Base-by-base conservation (phyloP, 2,113 vertebrate species). In the Tautogolabrus adspersus region DNA sequence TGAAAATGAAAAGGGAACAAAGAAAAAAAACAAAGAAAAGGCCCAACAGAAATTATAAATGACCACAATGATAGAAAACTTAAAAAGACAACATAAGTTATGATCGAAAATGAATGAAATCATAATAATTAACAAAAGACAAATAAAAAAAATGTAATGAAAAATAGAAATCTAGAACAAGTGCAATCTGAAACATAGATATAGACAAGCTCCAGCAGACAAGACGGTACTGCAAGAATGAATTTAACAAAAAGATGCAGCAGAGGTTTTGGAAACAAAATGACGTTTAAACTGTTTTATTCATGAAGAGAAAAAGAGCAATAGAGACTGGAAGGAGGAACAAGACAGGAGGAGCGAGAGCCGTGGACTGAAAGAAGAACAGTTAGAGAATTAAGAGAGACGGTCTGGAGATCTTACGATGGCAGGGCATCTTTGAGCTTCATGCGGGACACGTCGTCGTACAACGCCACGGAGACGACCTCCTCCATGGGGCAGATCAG, bases 401-500 rank as follows among this genome's bases (percentile, higher is more conserved):
- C 0, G 21, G 18, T 38, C 1, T 0, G 21, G 13, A 11, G 58
- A 3, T 55, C 98, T 99, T 98, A 99, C 98, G 98, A 99, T 72
- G 98, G 98, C 82, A 98, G 91, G 1, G 97, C 96, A 11, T 99
- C 98, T 89, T 98, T 98, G 80, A 99, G 96, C 93, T 98, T 96
- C 98, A 99, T 99, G 81, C 97, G 97, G 0, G 98, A 99, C 86
- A 99, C 96, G 75, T 99, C 98, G 0, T 96, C 96, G 72, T 99
- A 99, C 70, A 99, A 95, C 0, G 98, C 97, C 56, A 99, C 95
- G 0, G 97, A 99, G 30, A 99, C 94, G 1, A 99, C 96, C 90
- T 99, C 98, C 81, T 97, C 96, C 97, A 99, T 97, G 72, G 98
- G 98, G 80, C 98, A 98, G 85, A 99, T 97, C 38, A 99, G 96